Evolutionary conservation across 2,113 vertebrate genomes (phyloP).

Genomic region (Galbula dea): DNA sequence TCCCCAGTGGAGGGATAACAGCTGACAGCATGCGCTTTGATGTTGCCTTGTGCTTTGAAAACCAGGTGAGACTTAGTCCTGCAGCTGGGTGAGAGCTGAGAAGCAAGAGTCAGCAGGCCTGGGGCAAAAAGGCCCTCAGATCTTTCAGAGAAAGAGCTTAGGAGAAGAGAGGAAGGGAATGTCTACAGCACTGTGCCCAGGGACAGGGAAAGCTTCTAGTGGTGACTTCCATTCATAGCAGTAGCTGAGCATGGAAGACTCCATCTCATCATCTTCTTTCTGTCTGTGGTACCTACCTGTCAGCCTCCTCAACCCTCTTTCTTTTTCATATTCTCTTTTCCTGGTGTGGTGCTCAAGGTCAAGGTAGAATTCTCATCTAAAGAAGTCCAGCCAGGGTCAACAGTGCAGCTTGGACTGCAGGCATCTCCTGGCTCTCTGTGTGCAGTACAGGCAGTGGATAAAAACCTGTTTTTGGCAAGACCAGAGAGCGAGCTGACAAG

Average conservation of each 20-base stretch:
- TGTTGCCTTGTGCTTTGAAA: constrained; percentile 79
- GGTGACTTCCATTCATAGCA: not conserved
- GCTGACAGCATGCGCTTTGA: constrained; percentile 71
- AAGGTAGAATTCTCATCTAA: constrained; percentile 67
- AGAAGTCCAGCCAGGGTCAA: constrained; percentile 74
- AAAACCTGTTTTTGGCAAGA: constrained; percentile 70
- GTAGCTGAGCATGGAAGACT: not conserved
- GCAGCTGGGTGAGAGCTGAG: not conserved
- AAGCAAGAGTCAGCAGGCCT: not conserved
- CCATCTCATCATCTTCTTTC: not conserved
- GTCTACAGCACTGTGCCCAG: not conserved
- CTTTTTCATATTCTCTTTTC: not conserved
- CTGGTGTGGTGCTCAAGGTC: constrained; percentile 50
- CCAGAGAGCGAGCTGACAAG: constrained; percentile 72
- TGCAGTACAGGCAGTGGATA: constrained; percentile 77
- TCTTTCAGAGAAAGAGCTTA: not conserved
- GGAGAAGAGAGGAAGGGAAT: not conserved
- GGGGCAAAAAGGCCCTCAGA: not conserved
- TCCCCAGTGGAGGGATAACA: constrained; percentile 73
- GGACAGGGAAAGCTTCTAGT: not conserved
- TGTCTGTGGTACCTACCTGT: not conserved
- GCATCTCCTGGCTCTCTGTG: constrained; percentile 80
- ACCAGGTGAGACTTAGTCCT: constrained; percentile 70
- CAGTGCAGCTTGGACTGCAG: constrained; percentile 66
- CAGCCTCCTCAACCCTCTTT: not conserved